Base-by-base conservation (phyloP, 2,797 vertebrate species). In the Poecilia wingei region DNA sequence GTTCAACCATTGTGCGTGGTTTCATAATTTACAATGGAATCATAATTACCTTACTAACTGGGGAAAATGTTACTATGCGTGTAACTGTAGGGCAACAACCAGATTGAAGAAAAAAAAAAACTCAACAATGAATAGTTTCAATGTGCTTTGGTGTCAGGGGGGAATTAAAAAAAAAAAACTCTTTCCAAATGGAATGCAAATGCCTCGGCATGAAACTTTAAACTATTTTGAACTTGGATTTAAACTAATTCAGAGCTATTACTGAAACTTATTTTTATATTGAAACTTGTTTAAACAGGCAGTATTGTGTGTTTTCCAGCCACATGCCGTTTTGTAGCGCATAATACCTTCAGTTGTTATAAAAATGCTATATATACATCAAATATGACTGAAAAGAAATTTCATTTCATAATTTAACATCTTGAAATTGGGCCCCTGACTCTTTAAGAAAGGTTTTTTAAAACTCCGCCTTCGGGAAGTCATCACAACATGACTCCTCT, bases 1-100 rank as follows among this genome's bases (percentile, higher is more conserved):
- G 76, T 76, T 61, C 14, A 83, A 9, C 45, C 14, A 77, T 20
- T 68, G 31, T 33, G 75, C 31, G 33, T 20, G 73, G 1, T 20
- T 25, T 57, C 31, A 3, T 12, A 25, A 61, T 74, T 76, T 46
- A 75, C 18, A 80, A 4, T 45, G 6, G 53, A 31, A 47, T 25
- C 41, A 68, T 70, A 18, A 72, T 53, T 46, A 71, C 31, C 59
- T 72, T 14, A 77, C 18, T 49, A 70, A 14, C 36, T 57, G 20
- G 5, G 36, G 64, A 68, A 51, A 61, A 45, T 69, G 10, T 43
- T 70, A 45, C 68, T 45, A 45, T n/a, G 39, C 3, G 14, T 70
- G 25, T 45, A 70, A 70, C 68, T 45, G 68, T 16, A 16, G 68
- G 41, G 68, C 68, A 70, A 45, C 22, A 45, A 70, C 45, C 2